Evolutionary conservation across 2,113 vertebrate genomes (phyloP).

Genomic region (Lates calcarifer): DNA sequence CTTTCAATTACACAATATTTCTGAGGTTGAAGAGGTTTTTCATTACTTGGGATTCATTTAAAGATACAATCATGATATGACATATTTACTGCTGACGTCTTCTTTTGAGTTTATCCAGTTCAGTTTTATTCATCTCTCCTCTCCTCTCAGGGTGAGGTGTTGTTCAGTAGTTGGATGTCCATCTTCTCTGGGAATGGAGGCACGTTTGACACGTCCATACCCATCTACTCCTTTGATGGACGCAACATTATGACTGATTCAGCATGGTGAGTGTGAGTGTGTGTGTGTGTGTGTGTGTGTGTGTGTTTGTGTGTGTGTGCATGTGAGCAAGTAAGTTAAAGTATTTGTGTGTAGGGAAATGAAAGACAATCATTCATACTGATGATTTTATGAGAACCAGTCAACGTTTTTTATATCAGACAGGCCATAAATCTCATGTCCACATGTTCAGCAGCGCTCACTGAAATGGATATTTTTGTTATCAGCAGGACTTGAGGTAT

Average conservation of each 20-base stretch:
- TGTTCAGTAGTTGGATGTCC: slow-evolving; percentile 91
- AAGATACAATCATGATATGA: neutral
- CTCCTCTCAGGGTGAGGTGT: slow-evolving; percentile 86
- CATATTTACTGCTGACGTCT: neutral
- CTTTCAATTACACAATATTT: too few species aligned
- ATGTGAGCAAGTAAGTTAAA: neutral
- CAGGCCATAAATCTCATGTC: neutral
- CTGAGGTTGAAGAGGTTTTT: too few species aligned
- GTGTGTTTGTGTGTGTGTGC: neutral
- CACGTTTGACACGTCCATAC: slow-evolving; percentile 79
- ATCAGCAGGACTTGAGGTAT: neutral
- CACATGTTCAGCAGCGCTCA: neutral
- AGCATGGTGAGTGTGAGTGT: slow-evolving; percentile 85
- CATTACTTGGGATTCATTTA: neutral
- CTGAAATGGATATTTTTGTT: neutral
- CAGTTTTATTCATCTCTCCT: neutral
- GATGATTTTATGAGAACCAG: too few species aligned
- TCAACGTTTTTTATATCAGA: too few species aligned
- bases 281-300: neutral
- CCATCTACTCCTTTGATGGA: slow-evolving; percentile 93
- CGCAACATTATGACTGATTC: slow-evolving; percentile 88
- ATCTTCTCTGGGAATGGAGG: slow-evolving; percentile 90
- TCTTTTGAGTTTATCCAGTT: neutral
- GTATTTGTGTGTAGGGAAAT: neutral
- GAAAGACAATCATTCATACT: neutral